These are phyloP conservation scores for Troides oblongomaculatus DNA, from an alignment of 2,888 invertebrate genomes.

Conservation along the genomic window DNA sequence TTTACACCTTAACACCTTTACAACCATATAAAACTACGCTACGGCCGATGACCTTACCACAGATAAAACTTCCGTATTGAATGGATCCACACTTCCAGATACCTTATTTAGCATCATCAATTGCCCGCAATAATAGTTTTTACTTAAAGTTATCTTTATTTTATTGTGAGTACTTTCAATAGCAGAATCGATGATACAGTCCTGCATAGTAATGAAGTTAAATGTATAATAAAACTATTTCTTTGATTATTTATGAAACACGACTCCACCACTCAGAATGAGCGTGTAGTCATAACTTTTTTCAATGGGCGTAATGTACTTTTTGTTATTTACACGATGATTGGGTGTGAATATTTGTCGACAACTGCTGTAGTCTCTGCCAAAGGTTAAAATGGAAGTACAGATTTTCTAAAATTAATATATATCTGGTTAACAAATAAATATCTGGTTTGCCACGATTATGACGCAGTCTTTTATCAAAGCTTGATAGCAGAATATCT, in stretches of 20 bases:
- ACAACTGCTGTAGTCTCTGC: no score
- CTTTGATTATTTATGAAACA: not conserved
- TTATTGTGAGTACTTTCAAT: slow-evolving; percentile 1
- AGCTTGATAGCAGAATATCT: no score
- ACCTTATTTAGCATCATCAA: slow-evolving; percentile 16
- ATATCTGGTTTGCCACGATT: no score
- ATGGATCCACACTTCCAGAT: slow-evolving; percentile 5
- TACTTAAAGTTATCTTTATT: slow-evolving; percentile 2
- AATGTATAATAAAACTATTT: slow-evolving; percentile 15
- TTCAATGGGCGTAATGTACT: no score
- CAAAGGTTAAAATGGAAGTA: no score
- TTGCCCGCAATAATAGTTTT: not conserved
- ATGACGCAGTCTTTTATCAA: no score
- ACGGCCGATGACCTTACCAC: slow-evolving; percentile 3
- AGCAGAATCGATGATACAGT: slow-evolving; percentile 4
- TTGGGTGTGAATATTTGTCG: no score
- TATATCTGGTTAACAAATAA: no score
- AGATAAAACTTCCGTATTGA: slow-evolving; percentile 8
- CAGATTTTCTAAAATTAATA: no score
- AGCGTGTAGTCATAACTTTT: no score
- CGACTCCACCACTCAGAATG: no score
- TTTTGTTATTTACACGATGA: no score
- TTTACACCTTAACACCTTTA: not conserved
- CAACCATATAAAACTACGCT: not conserved
- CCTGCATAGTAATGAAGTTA: slow-evolving; percentile 12